Percentiles rank a stretch among this genome's conserved stretches.
phyloP scores from a whole-genome alignment of 1,140 invertebrate genomes.

The Cephus cinctus region DNA sequence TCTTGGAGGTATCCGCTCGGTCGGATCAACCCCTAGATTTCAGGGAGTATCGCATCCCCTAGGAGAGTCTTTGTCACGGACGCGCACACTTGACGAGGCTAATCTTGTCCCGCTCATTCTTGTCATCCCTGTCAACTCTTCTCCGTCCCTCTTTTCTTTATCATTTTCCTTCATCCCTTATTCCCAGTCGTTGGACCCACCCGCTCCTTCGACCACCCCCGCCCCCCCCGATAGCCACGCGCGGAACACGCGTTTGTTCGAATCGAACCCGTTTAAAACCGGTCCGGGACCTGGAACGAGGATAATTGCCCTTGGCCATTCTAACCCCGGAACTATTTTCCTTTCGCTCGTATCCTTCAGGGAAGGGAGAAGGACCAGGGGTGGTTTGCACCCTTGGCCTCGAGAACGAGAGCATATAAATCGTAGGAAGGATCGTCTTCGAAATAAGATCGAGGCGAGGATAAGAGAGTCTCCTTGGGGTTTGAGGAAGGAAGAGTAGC shows the following conservation, averaged over 20 bases:
- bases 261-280: slow-evolving; percentile 27
- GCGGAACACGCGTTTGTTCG: no score
- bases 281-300: slow-evolving; percentile 39
- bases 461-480: slow-evolving; percentile 26
- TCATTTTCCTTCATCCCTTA: no score
- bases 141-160: neutral
- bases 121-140: slow-evolving; percentile 11
- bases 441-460: slow-evolving; percentile 53
- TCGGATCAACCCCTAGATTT: slow-evolving; percentile 10
- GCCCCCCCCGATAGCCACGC: slow-evolving; percentile 22
- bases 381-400: slow-evolving; percentile 4
- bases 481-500: slow-evolving; percentile 4
- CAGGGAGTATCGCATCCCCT: slow-evolving; percentile 2
- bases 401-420: slow-evolving; percentile 45
- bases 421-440: slow-evolving; percentile 43
- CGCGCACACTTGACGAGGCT: slow-evolving; percentile 43
- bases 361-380: neutral
- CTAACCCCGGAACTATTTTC: slow-evolving; percentile 6
- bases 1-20: no score
- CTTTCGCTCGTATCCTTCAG: neutral
- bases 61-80: slow-evolving; percentile 39
- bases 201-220: neutral
- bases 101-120: slow-evolving; percentile 40
- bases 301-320: slow-evolving; percentile 38
- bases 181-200: neutral